Conservation (phyloP, 2,888 invertebrate species). For the Amorpha juglandis region DNA sequence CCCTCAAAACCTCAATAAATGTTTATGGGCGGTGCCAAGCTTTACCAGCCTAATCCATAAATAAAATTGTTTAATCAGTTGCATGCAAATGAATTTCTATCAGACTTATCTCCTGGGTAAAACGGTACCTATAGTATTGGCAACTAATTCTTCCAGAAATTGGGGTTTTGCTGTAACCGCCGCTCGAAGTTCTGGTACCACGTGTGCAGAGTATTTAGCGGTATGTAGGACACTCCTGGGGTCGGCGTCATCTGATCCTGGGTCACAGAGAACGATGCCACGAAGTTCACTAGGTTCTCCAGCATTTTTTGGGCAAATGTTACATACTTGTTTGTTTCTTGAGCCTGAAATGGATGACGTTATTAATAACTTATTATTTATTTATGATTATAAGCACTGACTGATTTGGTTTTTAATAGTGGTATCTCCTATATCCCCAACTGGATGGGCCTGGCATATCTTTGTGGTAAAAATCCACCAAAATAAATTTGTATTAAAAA, state of each 20-base stretch:
- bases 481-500: too few relatives aligned
- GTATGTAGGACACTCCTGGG: constrained; percentile 93
- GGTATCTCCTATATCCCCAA: too few relatives aligned
- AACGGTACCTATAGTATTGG: constrained; percentile 1
- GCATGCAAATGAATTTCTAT: not conserved
- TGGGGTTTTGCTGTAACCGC: constrained; percentile 94
- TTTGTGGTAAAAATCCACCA: too few relatives aligned
- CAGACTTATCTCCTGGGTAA: not conserved
- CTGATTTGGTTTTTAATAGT: too few relatives aligned
- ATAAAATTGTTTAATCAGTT: not conserved
- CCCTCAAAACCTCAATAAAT: too few relatives aligned
- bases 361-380: too few relatives aligned
- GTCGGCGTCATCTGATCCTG: constrained; percentile 91
- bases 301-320: constrained; percentile 95
- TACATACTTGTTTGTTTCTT: constrained; percentile 78
- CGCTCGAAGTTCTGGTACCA: constrained; percentile 98
- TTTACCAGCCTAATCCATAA: not conserved
- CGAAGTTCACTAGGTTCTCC: constrained; percentile 95
- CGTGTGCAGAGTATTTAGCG: constrained; percentile 92
- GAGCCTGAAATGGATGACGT: constrained; percentile 55
- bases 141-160: constrained; percentile 91
- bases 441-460: too few relatives aligned
- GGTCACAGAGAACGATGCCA: constrained; percentile 93
- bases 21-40: too few relatives aligned
- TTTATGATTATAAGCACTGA: too few relatives aligned